Base-by-base conservation (phyloP, 1,140 invertebrate species). In the Lethocerus indicus region DNA sequence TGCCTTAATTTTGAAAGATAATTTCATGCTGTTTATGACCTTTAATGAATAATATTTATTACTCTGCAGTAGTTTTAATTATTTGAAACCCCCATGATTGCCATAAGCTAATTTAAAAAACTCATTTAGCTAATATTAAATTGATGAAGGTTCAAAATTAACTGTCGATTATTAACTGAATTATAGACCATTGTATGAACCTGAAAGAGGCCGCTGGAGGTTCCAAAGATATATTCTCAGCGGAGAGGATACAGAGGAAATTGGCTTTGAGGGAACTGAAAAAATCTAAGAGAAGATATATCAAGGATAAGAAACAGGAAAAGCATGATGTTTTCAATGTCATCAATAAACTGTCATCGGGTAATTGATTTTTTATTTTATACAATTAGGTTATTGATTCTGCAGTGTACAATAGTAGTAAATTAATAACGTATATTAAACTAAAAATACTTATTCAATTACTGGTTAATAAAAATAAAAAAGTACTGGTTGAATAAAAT, bases 261-360 rank as follows among this genome's bases (percentile, higher is more conserved):
- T 60, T 79, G 55, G 70, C 78, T 62, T 72, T 71, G 55, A 78
- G 71, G 61, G 70, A 79, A 63, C 73, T 78, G 58, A 68, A 71
- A 35, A 65, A 71, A 39, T 71, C 72, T 52, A 67, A 72, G 53
- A 74, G 71, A 58, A 68, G 71, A 37, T 83, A 78, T 56, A 71
- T 73, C 53, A 68, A 68, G 23, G 70, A 71, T 49, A 72, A 74
- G 36, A 45, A 57, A 40, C 67, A 67, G 23, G 71, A 71, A 51
- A 63, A 67, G 54, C 67, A 66, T 44, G 72, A 81, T 64, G 75
- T 90, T 12, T 90, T 91, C 64, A 79, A 82, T 60, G 85, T 90
- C 59, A 72, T 91, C 12, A 91, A 91, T 29, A 79, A 76, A 44
- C 62, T 47, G 42, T 12, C 44, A n/a, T n/a, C n/a, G n/a, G n/a